These are phyloP conservation scores for Cristatella mucedo DNA, from an alignment of 2,888 invertebrate genomes.

Conservation along the genomic window DNA sequence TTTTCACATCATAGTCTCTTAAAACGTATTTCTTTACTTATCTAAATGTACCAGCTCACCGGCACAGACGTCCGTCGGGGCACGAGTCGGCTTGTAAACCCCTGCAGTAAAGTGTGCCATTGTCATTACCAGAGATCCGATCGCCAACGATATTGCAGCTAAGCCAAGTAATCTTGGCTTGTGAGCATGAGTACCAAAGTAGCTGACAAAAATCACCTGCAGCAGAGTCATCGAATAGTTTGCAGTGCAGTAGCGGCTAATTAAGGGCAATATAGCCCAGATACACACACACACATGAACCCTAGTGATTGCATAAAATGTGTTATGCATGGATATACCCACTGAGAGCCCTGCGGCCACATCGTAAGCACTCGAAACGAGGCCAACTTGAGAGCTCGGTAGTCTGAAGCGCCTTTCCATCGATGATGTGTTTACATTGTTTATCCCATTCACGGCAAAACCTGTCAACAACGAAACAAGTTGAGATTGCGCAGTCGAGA, in stretches of 20 bases:
- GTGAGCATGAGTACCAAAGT: conserved; percentile 48
- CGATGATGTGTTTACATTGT: conserved; percentile 31
- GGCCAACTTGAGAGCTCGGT: conserved; percentile 26
- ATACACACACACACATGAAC: too few species aligned
- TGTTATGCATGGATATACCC: conserved; percentile 22
- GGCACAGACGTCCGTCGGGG: too few species aligned
- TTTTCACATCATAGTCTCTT: too few species aligned
- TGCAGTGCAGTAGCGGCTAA: too few species aligned
- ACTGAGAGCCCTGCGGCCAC: conserved; percentile 27
- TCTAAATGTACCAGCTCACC: too few species aligned
- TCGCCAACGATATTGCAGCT: conserved; percentile 58
- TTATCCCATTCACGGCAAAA: conserved; percentile 31
- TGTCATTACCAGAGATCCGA: conserved; percentile 54
- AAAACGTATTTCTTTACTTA: too few species aligned
- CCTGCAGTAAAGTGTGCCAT: conserved; percentile 62
- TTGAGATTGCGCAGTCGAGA: too few species aligned
- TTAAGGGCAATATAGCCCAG: too few species aligned
- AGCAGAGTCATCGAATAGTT: conserved; percentile 21
- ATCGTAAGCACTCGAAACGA: conserved; percentile 31
- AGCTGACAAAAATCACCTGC: conserved; percentile 51
- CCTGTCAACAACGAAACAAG: conserved; percentile 23
- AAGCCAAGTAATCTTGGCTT: conserved; percentile 49
- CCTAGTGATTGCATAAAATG: too few species aligned
- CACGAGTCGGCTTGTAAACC: conserved; percentile 44
- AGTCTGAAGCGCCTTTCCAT: conserved; percentile 29